Evolutionary conservation across 1,140 invertebrate genomes (phyloP), one percentile per base, ranked within the genome.

Genomic region (Pogonus chalceus): DNA sequence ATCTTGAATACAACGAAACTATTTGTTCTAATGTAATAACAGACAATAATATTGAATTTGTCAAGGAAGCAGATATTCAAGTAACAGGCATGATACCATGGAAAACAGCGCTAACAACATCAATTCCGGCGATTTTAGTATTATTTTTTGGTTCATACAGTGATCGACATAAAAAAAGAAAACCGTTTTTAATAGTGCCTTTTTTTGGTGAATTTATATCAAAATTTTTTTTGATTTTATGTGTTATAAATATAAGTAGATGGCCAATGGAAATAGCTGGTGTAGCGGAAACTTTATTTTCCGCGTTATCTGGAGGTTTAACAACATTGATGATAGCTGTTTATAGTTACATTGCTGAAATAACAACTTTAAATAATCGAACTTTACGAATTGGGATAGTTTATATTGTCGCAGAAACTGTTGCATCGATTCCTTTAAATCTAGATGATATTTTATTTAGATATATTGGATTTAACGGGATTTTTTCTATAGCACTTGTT

Each of bases 101-200:
- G 70, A 64, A 68, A 53, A 26, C 60, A 14, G 67, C 69, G 1
- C 46, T 72, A 12, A 62, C 64, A 43, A 70, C 59, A 39, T 54
- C 69, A 9, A 59, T 73, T 22, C 79, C 80, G 0, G 64, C 81
- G 2, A 72, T 81, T 23, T 70, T 82, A 55, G 71, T 81, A 10
- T 64, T 83, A 39, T 77, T 84, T 68, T 67, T 84, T 58, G 80
- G 84, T 55, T 77, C 79, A 1, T 79, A 79, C 76, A 80, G 80
- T 56, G 81, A 83, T 63, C 72, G 76, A 31, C 77, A 80, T 46
- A 80, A 82, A 52, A 76, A 60, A 18, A 61, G 80, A 35, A 86
- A 85, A 68, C 74, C 82, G 18, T 80, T 77, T 52, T 75, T 83
- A 61, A 58, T 83, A 7, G 55, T 81, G 21, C 80, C 81, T 1